A percentile compares a stretch with the other conserved stretches of the same genome.
These are phyloP conservation scores for Sebastes iracundus DNA, from an alignment of 2,797 vertebrate genomes.

Conservation along the genomic window DNA sequence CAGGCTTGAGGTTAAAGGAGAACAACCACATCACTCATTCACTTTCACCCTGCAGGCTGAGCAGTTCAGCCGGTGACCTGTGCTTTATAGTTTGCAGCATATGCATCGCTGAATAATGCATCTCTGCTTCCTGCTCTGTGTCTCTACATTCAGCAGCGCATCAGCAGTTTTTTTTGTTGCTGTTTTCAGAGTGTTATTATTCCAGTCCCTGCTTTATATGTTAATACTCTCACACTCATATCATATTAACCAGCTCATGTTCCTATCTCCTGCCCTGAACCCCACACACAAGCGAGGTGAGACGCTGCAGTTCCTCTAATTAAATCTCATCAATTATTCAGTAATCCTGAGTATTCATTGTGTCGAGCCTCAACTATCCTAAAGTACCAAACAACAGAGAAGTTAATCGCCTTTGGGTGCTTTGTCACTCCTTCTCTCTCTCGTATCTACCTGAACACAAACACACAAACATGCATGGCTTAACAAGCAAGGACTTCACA, in stretches of 20 bases:
- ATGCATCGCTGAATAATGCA: constrained; percentile 61
- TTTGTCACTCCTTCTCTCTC: constrained; percentile 5
- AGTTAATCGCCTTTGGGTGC: not conserved
- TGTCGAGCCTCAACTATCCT: not conserved
- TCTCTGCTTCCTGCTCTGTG: constrained; percentile 19
- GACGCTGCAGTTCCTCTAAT: constrained; percentile 11
- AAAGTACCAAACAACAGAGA: constrained; percentile 4
- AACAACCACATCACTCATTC: constrained; percentile 1
- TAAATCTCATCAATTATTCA: constrained; percentile 61
- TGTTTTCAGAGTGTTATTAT: constrained; percentile 13
- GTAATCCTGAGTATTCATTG: constrained; percentile 16
- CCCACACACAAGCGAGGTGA: constrained; percentile 5
- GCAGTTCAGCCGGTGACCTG: constrained; percentile 23
- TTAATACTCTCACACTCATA: constrained; percentile 7
- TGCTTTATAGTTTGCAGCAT: constrained; percentile 30
- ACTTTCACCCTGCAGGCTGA: not conserved
- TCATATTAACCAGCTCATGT: constrained; percentile 20
- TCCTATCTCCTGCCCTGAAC: constrained; percentile 12
- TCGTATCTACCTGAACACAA: not conserved
- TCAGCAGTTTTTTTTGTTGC: constrained; percentile 42
- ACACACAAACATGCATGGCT: not conserved
- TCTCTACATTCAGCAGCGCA: constrained; percentile 19
- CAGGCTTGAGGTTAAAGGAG: not conserved
- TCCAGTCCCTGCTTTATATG: constrained; percentile 15
- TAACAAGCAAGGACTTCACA: not conserved